Conservation (phyloP, 2,888 invertebrate genomes). For the Sericinus montela region DNA sequence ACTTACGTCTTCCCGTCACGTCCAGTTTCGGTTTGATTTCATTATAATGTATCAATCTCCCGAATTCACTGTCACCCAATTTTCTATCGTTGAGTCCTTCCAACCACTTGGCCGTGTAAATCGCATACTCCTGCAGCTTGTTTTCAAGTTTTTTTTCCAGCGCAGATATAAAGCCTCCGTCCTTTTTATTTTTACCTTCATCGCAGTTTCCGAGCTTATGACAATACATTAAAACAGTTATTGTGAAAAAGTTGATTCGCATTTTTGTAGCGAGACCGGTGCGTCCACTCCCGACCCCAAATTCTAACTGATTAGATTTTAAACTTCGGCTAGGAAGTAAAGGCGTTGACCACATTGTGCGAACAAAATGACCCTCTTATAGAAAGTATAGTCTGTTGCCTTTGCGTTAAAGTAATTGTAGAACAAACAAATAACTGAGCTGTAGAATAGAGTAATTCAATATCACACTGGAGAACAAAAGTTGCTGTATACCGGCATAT, state of each 20-base stretch:
- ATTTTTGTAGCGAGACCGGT: slow-evolving; percentile 22
- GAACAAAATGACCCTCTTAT: slow-evolving; percentile 13
- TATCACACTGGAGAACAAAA: no score
- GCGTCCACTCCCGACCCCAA: slow-evolving; percentile 25
- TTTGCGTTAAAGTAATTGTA: no score
- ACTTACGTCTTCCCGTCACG: slow-evolving; percentile 38
- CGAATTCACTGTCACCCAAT: slow-evolving; percentile 47
- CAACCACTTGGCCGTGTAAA: slow-evolving; percentile 36
- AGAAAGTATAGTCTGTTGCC: neutral
- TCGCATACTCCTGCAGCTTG: slow-evolving; percentile 38
- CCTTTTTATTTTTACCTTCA: neutral
- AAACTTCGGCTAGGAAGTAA: slow-evolving; percentile 20
- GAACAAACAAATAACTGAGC: no score
- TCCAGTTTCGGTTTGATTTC: slow-evolving; percentile 46
- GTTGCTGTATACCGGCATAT: no score
- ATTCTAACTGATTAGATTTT: slow-evolving; percentile 33
- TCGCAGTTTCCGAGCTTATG: neutral
- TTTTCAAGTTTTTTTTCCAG: slow-evolving; percentile 41
- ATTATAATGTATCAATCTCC: slow-evolving; percentile 47
- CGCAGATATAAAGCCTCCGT: slow-evolving; percentile 22
- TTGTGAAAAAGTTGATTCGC: slow-evolving; percentile 25
- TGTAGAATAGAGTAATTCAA: no score
- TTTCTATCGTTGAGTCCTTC: slow-evolving; percentile 54
- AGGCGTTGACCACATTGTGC: slow-evolving; percentile 1
- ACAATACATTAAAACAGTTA: slow-evolving; percentile 25